A percentile compares a stretch with the other conserved stretches of the same genome.
Evolutionary conservation across 2,888 invertebrate species (phyloP).

Genomic region (Osmoderma eremita): DNA sequence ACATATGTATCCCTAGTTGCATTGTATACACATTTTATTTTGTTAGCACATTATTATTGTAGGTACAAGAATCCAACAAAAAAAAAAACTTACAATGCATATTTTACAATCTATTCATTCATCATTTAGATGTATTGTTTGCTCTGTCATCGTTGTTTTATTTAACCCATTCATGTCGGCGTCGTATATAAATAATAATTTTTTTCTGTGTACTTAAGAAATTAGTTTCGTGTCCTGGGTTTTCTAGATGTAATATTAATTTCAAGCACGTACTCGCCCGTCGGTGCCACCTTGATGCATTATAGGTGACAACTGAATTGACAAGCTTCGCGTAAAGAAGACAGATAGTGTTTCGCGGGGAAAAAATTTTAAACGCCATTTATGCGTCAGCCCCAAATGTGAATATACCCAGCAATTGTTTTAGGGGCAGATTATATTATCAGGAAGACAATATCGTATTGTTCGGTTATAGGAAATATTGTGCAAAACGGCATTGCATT

Average conservation of each 20-base stretch:
- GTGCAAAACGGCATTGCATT: too few relatives aligned
- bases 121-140: background rate
- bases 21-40: too few relatives aligned
- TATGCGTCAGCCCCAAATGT: background rate
- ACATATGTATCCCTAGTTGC: too few relatives aligned
- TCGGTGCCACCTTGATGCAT: slow-evolving; percentile 62
- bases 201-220: slow-evolving; percentile 46
- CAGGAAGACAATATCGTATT: too few relatives aligned
- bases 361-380: background rate
- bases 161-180: background rate
- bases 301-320: slow-evolving; percentile 63
- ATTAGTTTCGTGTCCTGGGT: slow-evolving; percentile 45
- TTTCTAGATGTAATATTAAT: slow-evolving; percentile 59
- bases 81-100: too few relatives aligned
- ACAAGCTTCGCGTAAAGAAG: slow-evolving; percentile 52
- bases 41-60: too few relatives aligned
- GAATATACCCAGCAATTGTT: background rate
- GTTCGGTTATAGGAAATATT: too few relatives aligned
- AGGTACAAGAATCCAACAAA: too few relatives aligned
- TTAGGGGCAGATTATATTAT: too few relatives aligned
- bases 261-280: slow-evolving; percentile 61
- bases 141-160: background rate
- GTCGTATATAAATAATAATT: slow-evolving; percentile 14
- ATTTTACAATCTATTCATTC: too few relatives aligned
- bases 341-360: slow-evolving; percentile 9